Evolutionary conservation across 1,140 invertebrate genomes (phyloP).

Genomic region (Atta colombica): DNA sequence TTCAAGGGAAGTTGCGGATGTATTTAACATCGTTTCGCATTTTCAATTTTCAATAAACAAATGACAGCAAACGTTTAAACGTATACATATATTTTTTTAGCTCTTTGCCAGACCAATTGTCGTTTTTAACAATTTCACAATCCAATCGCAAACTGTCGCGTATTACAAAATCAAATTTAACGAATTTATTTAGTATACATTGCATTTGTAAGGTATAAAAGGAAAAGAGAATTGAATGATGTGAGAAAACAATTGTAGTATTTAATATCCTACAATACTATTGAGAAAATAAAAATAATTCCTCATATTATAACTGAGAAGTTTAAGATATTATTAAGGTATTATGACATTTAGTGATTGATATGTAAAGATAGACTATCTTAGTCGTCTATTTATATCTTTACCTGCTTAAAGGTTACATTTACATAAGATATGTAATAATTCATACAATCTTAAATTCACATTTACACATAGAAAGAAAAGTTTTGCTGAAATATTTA

Average conservation of each 20-base stretch:
- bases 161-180: conserved; percentile 55
- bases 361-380: neutral
- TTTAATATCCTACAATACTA: neutral
- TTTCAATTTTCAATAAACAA: conserved; percentile 61
- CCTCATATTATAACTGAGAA: neutral
- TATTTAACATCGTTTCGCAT: conserved; percentile 50
- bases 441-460: too few species aligned
- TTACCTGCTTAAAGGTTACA: too few species aligned
- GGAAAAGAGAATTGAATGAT: conserved; percentile 22
- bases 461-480: too few species aligned
- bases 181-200: conserved; percentile 44
- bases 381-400: neutral
- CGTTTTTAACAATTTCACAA: conserved; percentile 54
- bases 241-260: conserved; percentile 4
- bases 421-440: too few species aligned
- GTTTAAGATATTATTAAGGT: neutral
- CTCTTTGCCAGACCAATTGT: conserved; percentile 23
- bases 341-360: neutral
- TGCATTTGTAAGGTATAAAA: conserved; percentile 32
- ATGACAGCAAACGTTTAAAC: conserved; percentile 48
- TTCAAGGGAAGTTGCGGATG: conserved; percentile 43
- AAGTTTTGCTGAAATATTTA: too few species aligned
- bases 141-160: conserved; percentile 52
- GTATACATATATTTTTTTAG: conserved; percentile 2
- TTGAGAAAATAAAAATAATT: conserved; percentile 15